Evolutionary conservation across 2,888 invertebrate genomes (phyloP).

Genomic region (Morpho helenor): DNA sequence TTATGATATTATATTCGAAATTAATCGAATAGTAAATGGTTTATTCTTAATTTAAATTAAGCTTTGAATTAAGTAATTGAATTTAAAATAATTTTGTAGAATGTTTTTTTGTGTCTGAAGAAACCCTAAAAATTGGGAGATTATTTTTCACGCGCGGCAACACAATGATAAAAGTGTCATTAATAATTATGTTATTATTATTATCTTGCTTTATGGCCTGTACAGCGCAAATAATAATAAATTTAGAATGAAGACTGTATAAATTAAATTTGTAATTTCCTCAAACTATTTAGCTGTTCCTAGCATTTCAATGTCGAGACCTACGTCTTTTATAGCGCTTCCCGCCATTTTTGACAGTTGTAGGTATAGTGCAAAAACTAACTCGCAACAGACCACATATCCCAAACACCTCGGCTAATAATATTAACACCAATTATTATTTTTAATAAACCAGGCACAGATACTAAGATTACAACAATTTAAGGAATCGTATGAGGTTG

Average conservation of each 20-base stretch:
- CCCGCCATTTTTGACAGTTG: slow-evolving; percentile 20
- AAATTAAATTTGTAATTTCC: neutral
- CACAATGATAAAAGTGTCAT: slow-evolving; percentile 24
- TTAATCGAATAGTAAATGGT: too few relatives aligned
- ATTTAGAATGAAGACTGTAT: too few relatives aligned
- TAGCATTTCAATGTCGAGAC: slow-evolving; percentile 15
- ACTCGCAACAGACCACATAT: slow-evolving; percentile 68
- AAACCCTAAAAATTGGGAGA: too few relatives aligned
- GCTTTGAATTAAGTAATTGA: too few relatives aligned
- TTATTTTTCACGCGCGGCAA: too few relatives aligned
- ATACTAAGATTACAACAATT: slow-evolving; percentile 2
- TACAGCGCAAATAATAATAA: too few relatives aligned
- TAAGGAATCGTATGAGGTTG: slow-evolving; percentile 7
- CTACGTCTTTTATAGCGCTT: slow-evolving; percentile 8
- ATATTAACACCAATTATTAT: slow-evolving; percentile 58
- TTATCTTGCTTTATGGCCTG: too few relatives aligned
- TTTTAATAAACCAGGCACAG: slow-evolving; percentile 19
- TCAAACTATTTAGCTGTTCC: neutral
- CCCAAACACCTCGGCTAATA: slow-evolving; percentile 66
- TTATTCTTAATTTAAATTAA: too few relatives aligned
- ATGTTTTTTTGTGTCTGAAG: too few relatives aligned
- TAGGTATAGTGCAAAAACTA: slow-evolving; percentile 27
- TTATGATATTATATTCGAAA: too few relatives aligned
- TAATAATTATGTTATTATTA: too few relatives aligned
- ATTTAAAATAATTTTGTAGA: too few relatives aligned